Conservation (phyloP, 1,140 invertebrate genomes). For the Neomicropteryx cornuta region DNA sequence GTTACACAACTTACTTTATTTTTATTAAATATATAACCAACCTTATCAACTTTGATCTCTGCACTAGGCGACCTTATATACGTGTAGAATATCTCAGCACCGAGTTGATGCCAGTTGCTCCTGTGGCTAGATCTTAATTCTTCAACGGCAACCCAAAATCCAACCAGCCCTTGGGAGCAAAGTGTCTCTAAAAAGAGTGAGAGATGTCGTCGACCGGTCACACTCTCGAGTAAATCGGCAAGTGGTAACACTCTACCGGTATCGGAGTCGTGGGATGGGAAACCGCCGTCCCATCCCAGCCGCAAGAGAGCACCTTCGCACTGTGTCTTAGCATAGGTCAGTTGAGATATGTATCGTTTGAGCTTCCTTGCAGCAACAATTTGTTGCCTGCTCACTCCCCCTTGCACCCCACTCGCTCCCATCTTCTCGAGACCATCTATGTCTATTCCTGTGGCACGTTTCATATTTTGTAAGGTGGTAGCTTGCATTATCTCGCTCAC, state of each 20-base stretch:
- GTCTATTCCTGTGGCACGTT: constrained; percentile 71
- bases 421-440: constrained; percentile 52
- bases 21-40: too few relatives aligned
- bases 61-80: constrained; percentile 69
- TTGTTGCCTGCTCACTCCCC: constrained; percentile 52
- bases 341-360: constrained; percentile 67
- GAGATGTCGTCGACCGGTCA: constrained; percentile 60
- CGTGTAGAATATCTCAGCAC: constrained; percentile 81
- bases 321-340: constrained; percentile 71
- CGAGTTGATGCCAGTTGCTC: constrained; percentile 74
- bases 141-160: constrained; percentile 83
- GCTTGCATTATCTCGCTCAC: constrained; percentile 90
- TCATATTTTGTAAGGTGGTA: constrained; percentile 80
- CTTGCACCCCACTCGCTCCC: constrained; percentile 13
- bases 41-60: constrained; percentile 68
- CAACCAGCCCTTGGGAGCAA: constrained; percentile 66
- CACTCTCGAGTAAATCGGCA: constrained; percentile 55
- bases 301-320: constrained; percentile 70
- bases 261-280: constrained; percentile 42
- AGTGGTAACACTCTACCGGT: constrained; percentile 43
- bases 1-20: too few relatives aligned
- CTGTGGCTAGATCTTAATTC: constrained; percentile 62
- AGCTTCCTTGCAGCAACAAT: constrained; percentile 58
- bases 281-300: constrained; percentile 69
- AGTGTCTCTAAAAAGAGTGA: constrained; percentile 72